A percentile compares a stretch with the other conserved stretches of the same genome.
These are phyloP conservation scores for Nematostella vectensis DNA, from an alignment of 92 coral and sea anemone species.

Conservation along the genomic window DNA sequence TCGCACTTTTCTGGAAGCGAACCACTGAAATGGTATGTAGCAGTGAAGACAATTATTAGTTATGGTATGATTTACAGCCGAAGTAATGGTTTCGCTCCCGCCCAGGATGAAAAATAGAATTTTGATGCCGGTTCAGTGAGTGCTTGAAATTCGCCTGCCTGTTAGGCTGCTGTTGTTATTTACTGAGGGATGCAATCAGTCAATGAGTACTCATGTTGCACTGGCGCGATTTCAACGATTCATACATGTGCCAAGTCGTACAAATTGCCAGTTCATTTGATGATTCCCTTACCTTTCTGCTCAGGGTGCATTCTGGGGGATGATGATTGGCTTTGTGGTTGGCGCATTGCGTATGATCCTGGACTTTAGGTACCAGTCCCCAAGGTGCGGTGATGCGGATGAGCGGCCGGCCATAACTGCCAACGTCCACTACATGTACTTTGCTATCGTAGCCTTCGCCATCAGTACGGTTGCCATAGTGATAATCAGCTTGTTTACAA, in stretches of 20 bases:
- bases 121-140: too few relatives aligned
- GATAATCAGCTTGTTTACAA: slow-evolving; percentile 36
- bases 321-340: slow-evolving; percentile 65
- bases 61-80: too few relatives aligned
- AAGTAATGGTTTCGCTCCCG: too few relatives aligned
- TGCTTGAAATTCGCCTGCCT: too few relatives aligned
- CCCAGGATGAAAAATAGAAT: too few relatives aligned
- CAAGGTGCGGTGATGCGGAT: slow-evolving; percentile 53
- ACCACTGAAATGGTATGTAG: slow-evolving; percentile 72
- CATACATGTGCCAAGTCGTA: too few relatives aligned
- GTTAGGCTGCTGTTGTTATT: too few relatives aligned
- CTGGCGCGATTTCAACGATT: too few relatives aligned
- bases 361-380: slow-evolving; percentile 46
- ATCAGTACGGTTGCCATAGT: slow-evolving; percentile 38
- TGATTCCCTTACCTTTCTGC: not conserved
- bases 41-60: too few relatives aligned
- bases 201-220: too few relatives aligned
- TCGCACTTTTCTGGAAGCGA: slow-evolving; percentile 81
- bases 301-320: slow-evolving; percentile 75
- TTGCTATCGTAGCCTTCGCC: slow-evolving; percentile 52
- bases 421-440: slow-evolving; percentile 64
- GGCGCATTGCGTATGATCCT: slow-evolving; percentile 53
- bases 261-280: too few relatives aligned
- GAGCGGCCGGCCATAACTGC: slow-evolving; percentile 36
- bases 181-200: too few relatives aligned